These are phyloP conservation scores for Lithophane socia DNA, from an alignment of 2,888 invertebrate species.

Conservation along the genomic window DNA sequence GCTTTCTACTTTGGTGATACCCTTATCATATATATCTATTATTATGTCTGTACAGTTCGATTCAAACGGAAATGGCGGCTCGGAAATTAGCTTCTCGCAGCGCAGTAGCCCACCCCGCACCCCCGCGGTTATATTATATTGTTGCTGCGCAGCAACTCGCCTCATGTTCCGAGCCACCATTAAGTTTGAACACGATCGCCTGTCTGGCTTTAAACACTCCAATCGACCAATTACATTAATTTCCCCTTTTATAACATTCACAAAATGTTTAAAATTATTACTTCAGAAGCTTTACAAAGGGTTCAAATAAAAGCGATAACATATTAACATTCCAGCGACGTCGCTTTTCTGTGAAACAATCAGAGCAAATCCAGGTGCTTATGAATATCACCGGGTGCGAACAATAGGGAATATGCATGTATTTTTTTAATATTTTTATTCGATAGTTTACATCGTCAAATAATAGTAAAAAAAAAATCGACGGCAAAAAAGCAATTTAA, in stretches of 20 bases:
- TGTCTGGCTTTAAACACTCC: conserved; percentile 15
- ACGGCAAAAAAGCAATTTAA: no score
- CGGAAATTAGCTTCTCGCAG: no score
- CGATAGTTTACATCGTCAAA: no score
- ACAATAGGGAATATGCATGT: no score
- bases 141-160: no score
- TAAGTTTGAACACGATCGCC: background rate
- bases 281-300: conserved; percentile 6
- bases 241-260: background rate
- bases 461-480: no score
- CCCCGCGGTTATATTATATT: no score
- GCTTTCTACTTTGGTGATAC: background rate
- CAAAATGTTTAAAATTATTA: background rate
- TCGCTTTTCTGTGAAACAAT: conserved; percentile 44
- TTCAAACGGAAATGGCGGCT: no score
- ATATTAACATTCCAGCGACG: conserved; percentile 41
- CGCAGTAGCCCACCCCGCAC: no score
- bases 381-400: conserved; percentile 56
- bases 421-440: no score
- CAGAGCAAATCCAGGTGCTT: conserved; percentile 56
- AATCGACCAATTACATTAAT: background rate
- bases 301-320: conserved; percentile 33
- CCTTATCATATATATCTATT: conserved; percentile 16
- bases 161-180: no score
- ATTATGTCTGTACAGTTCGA: background rate